Percentiles rank a stretch among this genome's conserved stretches.
These are phyloP conservation scores for Pogona vitticeps DNA, from an alignment of 2,113 vertebrate genomes.

Conservation along the genomic window DNA sequence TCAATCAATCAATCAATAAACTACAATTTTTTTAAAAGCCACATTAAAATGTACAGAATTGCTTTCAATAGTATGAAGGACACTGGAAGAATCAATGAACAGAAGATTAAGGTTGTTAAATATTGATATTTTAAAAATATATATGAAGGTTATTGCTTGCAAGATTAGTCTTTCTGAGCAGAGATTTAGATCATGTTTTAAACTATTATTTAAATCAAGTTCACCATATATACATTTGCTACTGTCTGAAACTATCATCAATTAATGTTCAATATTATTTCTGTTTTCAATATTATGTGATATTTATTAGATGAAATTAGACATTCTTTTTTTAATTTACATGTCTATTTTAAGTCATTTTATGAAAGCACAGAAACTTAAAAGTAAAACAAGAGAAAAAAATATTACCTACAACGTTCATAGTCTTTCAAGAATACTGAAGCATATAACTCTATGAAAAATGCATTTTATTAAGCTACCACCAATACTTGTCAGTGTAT, in stretches of 20 bases:
- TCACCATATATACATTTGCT: not conserved
- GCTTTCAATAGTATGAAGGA: too few relatives aligned
- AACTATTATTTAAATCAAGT: too few relatives aligned
- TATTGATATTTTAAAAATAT: too few relatives aligned
- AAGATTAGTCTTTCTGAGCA: too few relatives aligned
- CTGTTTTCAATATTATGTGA: not conserved
- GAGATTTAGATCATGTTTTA: too few relatives aligned
- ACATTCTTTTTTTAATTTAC: not conserved
- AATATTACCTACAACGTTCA: not conserved
- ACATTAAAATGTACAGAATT: too few relatives aligned
- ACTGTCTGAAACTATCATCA: not conserved
- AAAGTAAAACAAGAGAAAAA: not conserved
- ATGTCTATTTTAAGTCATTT: not conserved
- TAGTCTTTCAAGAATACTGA: constrained; percentile 19
- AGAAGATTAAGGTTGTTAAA: too few relatives aligned
- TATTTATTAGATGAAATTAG: not conserved
- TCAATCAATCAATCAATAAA: too few relatives aligned
- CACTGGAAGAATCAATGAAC: too few relatives aligned
- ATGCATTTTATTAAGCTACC: constrained; percentile 5
- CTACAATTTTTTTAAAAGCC: too few relatives aligned
- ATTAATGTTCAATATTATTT: not conserved
- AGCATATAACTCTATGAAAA: not conserved
- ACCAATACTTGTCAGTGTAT: not conserved
- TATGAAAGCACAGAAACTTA: not conserved
- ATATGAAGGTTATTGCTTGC: too few relatives aligned